Conservation (phyloP, 2,113 vertebrate species). For the Balaenoptera acutorostrata region DNA sequence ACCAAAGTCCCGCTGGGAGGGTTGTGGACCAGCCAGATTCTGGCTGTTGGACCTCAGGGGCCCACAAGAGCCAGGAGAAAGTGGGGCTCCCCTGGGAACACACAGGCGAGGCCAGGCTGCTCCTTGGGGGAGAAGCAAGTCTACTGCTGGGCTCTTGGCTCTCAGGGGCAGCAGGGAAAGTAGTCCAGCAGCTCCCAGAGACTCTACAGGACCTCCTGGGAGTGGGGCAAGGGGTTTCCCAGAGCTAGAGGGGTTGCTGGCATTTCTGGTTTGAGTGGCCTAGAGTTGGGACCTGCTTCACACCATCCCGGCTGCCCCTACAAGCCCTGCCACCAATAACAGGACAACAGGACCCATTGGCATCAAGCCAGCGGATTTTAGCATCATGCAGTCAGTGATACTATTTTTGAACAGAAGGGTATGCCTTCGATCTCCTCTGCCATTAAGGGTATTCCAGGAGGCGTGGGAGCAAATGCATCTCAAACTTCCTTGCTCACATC, state of each 20-base stretch:
- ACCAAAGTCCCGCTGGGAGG: background rate
- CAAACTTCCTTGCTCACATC: background rate
- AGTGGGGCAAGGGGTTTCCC: background rate
- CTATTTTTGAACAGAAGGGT: background rate
- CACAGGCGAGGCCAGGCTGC: fast-evolving
- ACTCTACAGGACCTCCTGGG: fast-evolving
- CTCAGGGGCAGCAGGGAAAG: background rate
- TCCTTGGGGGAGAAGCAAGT: background rate
- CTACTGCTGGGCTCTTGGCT: background rate
- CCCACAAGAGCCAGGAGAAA: background rate
- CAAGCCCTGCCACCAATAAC: background rate
- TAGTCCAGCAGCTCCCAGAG: background rate
- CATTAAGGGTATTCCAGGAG: background rate
- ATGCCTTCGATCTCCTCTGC: background rate
- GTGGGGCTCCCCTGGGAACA: background rate
- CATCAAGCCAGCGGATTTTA: background rate
- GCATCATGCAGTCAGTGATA: fast-evolving
- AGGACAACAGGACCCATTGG: background rate
- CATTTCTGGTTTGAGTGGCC: background rate
- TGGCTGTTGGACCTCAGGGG: background rate
- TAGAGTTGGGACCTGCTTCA: no score
- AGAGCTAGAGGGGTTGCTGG: background rate
- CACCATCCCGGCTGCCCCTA: fast-evolving
- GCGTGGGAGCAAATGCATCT: background rate
- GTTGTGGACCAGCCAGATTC: background rate